Evolutionary conservation across 1,140 invertebrate species (phyloP).

Genomic region (Drosophila kurseongensis): DNA sequence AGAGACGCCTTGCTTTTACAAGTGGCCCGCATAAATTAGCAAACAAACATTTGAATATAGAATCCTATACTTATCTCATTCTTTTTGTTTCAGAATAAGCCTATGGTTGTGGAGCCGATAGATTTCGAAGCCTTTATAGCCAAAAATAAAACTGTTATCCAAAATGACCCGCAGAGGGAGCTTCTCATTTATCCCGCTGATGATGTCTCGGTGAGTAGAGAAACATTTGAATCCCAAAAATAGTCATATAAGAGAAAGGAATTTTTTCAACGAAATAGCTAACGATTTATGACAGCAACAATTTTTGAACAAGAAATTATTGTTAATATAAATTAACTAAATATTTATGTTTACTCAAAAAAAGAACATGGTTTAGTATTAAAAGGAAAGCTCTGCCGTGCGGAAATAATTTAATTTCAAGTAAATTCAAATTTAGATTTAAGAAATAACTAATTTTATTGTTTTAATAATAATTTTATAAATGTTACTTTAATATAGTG

Average conservation of each 20-base stretch:
- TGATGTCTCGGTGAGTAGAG: conserved; percentile 93
- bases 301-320: no score
- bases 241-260: neutral
- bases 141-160: conserved; percentile 95
- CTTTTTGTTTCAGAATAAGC: conserved; percentile 89
- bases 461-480: no score
- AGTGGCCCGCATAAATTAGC: conserved; percentile 78
- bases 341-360: no score
- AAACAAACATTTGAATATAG: conserved; percentile 36
- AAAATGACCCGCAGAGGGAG: conserved; percentile 97
- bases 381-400: no score
- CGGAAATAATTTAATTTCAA: no score
- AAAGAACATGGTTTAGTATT: no score
- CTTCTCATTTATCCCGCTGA: conserved; percentile 95
- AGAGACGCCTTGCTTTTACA: conserved; percentile 65
- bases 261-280: neutral
- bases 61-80: conserved; percentile 9
- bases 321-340: no score
- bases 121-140: conserved; percentile 95
- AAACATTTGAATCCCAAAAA: conserved; percentile 1
- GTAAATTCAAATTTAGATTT: no score
- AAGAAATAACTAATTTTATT: no score
- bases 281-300: no score
- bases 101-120: conserved; percentile 91
- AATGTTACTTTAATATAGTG: no score